Evolutionary conservation across 2,888 invertebrate species (phyloP).

Genomic region (Lamellibrachia columna): DNA sequence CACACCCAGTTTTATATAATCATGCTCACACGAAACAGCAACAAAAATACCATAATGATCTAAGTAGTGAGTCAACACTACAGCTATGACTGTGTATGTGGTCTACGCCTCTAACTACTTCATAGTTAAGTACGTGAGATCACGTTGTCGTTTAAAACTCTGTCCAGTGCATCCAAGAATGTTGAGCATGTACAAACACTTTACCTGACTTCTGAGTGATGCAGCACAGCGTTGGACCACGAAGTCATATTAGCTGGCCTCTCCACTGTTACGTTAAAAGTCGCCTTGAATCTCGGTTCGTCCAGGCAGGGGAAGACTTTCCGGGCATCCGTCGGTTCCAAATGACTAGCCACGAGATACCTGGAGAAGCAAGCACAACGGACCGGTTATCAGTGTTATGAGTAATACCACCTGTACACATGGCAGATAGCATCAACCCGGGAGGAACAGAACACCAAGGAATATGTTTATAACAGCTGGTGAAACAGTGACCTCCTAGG

Average conservation of each 20-base stretch:
- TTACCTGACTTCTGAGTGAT: not conserved
- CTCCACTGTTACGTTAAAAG: slow-evolving; percentile 36
- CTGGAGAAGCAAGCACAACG: slow-evolving; percentile 7
- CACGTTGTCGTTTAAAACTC: not conserved
- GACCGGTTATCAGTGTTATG: not conserved
- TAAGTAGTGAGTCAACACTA: not conserved
- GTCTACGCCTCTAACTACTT: not conserved
- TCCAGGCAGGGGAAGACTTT: slow-evolving; percentile 41
- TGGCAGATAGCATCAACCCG: too few species aligned
- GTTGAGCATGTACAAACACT: not conserved
- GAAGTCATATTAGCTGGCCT: not conserved
- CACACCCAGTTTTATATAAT: not conserved
- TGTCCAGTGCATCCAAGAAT: not conserved
- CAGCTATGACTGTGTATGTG: not conserved
- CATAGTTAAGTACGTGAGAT: not conserved
- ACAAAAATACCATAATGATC: not conserved
- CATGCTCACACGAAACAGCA: not conserved
- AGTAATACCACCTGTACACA: not conserved
- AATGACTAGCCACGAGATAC: slow-evolving; percentile 42
- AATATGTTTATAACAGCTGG: too few species aligned
- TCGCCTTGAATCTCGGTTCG: slow-evolving; percentile 41
- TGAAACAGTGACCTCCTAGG: not conserved
- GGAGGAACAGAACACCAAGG: too few species aligned
- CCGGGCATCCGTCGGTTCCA: slow-evolving; percentile 40
- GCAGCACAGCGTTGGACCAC: not conserved